Evolutionary conservation across 2,797 vertebrate genomes (phyloP), one percentile per base, ranked within the genome.

Genomic region (Parambassis ranga): DNA sequence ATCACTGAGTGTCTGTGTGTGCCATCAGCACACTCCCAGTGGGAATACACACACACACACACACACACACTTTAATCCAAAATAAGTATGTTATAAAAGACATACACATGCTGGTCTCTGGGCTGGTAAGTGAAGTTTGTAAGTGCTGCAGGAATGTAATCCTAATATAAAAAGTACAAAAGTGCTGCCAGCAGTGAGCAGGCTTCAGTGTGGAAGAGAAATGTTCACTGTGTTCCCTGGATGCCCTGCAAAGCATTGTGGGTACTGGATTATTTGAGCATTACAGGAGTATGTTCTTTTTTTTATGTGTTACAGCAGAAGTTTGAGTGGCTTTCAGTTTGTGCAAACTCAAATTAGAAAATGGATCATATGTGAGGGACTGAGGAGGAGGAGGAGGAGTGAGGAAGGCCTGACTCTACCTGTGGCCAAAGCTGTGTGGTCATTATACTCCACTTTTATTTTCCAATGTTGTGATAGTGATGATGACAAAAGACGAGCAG

Each of bases 1-100:
- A 70, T n/a, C 71, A 50, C 43, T 51, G 65, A 77, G 60, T 47
- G 15, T 75, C 53, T 71, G 67, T 62, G 47, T 69, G 64, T 9
- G 3, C 46, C 64, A 51, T 73, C 75, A 73, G 28, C 60, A 55
- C 74, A 75, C 66, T 51, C 46, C 55, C 63, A 46, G 30, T 23
- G 69, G 67, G 57, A 38, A 57, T 59, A 43, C 47, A 10, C 15
- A 33, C 41, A 43, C 46, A 3, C 15, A 43, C 11, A 48, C 27
- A 46, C 26, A 41, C 31, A 27, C 16, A n/a, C n/a, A n/a, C n/a
- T n/a, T n/a, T 53, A 15, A 37, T 42, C 48, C 44, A 28, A 36
- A 5, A 66, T 2, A 3, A 16, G 5, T 22, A 10, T 53, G 10
- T 37, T 6, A 26, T 18, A 14, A n/a, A 16, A 41, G 3, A 47